Conservation (phyloP, 2,113 vertebrate species). For the Pangasianodon hypophthalmus region DNA sequence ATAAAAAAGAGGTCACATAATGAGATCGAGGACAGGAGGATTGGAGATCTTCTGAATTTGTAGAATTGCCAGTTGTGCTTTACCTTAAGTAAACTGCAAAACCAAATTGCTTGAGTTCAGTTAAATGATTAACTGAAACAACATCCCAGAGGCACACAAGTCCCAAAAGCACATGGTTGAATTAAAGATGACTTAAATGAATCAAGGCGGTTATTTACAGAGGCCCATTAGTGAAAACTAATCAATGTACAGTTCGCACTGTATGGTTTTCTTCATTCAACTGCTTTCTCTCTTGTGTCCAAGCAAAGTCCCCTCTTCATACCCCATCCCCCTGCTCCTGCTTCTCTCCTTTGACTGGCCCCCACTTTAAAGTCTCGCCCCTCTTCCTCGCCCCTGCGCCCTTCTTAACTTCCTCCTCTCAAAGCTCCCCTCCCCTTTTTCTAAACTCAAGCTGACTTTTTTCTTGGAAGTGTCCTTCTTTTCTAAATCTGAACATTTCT, state of each 20-base stretch:
- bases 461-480: slow-evolving; percentile 46
- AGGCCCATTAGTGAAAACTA: slow-evolving; percentile 23
- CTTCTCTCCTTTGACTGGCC: slow-evolving; percentile 43
- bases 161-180: background rate
- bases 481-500: slow-evolving; percentile 43
- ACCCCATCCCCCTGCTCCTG: slow-evolving; percentile 18
- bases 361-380: slow-evolving; percentile 40
- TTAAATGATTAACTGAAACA: slow-evolving; percentile 19
- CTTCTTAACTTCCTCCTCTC: slow-evolving; percentile 22
- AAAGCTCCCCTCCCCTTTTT: slow-evolving; percentile 13
- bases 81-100: slow-evolving; percentile 11
- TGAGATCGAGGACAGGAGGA: slow-evolving; percentile 1
- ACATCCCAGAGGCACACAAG: background rate
- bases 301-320: slow-evolving; percentile 11
- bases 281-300: slow-evolving; percentile 30
- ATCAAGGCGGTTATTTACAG: background rate
- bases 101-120: background rate
- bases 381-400: slow-evolving; percentile 16
- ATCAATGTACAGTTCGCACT: slow-evolving; percentile 18
- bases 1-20: background rate
- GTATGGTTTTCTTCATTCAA: slow-evolving; percentile 20
- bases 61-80: slow-evolving; percentile 1
- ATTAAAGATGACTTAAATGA: slow-evolving; percentile 14
- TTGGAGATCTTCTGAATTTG: slow-evolving; percentile 14
- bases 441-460: slow-evolving; percentile 36